Conservation (phyloP, 2,113 vertebrate species). For the Geococcyx californianus region DNA sequence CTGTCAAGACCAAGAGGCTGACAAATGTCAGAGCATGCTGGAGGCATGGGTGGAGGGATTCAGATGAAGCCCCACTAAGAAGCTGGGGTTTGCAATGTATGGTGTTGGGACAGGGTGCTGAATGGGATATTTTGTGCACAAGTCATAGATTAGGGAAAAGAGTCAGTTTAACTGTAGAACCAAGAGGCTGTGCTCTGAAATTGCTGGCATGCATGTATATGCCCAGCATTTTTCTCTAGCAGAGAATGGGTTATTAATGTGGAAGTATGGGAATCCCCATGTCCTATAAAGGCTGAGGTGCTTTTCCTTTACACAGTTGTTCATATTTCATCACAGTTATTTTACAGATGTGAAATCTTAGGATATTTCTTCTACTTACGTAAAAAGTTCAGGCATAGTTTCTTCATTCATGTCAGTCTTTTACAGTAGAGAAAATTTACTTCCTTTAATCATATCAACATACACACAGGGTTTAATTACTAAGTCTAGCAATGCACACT, state of each 20-base stretch:
- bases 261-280: accelerated
- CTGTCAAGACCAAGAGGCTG: background rate
- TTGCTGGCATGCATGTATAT: background rate
- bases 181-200: background rate
- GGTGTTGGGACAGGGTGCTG: background rate
- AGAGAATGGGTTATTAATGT: background rate
- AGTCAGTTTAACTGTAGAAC: background rate
- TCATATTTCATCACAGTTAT: background rate
- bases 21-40: background rate
- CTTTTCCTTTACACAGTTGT: background rate
- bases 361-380: background rate
- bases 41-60: background rate
- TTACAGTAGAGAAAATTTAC: background rate
- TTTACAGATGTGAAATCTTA: background rate
- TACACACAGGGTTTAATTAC: background rate
- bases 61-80: background rate
- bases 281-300: background rate
- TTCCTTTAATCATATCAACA: background rate
- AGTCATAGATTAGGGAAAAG: background rate
- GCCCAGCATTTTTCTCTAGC: background rate
- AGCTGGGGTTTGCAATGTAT: background rate
- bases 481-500: accelerated
- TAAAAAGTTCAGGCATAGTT: background rate
- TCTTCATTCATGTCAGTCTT: background rate
- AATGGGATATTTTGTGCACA: background rate